A percentile compares a stretch with the other conserved stretches of the same genome.
phyloP scores from a whole-genome alignment of 2,888 invertebrate species.

The Biston betularia region DNA sequence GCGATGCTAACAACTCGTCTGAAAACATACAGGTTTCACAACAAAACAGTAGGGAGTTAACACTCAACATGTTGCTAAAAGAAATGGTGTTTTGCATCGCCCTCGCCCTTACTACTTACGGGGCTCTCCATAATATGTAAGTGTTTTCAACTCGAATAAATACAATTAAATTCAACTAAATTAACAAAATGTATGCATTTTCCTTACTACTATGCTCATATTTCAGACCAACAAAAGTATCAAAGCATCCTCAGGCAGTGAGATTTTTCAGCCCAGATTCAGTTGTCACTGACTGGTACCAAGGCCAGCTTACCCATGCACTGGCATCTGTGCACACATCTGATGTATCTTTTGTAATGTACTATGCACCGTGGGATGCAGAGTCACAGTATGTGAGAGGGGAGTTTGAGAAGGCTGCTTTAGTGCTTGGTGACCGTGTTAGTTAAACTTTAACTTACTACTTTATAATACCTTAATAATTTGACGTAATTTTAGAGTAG shows the following conservation, averaged over 20 bases:
- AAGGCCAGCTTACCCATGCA: constrained; percentile 90
- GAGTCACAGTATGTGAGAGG: constrained; percentile 91
- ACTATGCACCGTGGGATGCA: constrained; percentile 98
- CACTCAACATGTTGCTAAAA: constrained; percentile 86
- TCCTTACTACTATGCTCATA: constrained; percentile 6
- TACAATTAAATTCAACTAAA: not conserved
- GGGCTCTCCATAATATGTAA: constrained; percentile 90
- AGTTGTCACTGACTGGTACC: constrained; percentile 91
- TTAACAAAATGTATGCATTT: not conserved
- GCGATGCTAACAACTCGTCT: constrained; percentile 74
- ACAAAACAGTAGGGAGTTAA: constrained; percentile 72
- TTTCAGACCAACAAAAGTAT: constrained; percentile 72
- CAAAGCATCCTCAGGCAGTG: constrained; percentile 83
- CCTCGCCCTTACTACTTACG: constrained; percentile 88
- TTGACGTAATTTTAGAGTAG: too few species aligned
- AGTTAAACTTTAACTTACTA: constrained; percentile 48
- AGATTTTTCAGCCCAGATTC: constrained; percentile 91
- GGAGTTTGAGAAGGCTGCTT: constrained; percentile 92
- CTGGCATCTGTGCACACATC: constrained; percentile 86
- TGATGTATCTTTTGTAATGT: constrained; percentile 95
- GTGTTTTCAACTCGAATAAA: constrained; percentile 52
- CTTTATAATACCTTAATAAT: not conserved
- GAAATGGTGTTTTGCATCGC: constrained; percentile 88
- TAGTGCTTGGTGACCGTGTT: constrained; percentile 90
- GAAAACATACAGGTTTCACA: constrained; percentile 68